Base-by-base conservation (phyloP, 2,888 invertebrate genomes). In the Acrocera orbiculus region DNA sequence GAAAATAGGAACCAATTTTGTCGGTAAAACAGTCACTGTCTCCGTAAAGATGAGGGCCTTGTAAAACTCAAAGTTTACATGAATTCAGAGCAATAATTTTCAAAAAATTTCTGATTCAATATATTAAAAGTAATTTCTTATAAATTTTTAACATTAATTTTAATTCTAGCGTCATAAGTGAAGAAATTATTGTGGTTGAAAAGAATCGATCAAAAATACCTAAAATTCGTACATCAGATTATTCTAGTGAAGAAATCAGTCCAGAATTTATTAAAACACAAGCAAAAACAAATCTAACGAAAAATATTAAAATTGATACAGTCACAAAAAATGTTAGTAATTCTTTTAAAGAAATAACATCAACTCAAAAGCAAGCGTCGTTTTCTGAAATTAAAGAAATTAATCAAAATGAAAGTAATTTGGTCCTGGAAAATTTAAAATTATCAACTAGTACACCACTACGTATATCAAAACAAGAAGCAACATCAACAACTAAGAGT, bases 241-340 rank as follows among this genome's bases (percentile, higher is more conserved):
- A 71, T 47, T 69, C 64, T 4, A 70, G 70, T 4, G 70, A 69
- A 42, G 70, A 70, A 39, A 41, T 42, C 16, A 52, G 51, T 27
- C 53, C 57, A 15, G 51, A 51, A 28, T 42, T 32, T 39, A 39
- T 32, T 35, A 38, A 3, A 46, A 42, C 39, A 37, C 24, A 17
- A 34, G 17, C n/a, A n/a, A n/a, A n/a, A n/a, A n/a, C n/a, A n/a
- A n/a, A n/a, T n/a, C n/a, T n/a, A n/a, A n/a, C n/a, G n/a, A n/a
- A n/a, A n/a, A n/a, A n/a, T n/a, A n/a, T n/a, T n/a, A n/a, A n/a
- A n/a, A n/a, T n/a, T n/a, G n/a, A n/a, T n/a, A n/a, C n/a, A n/a
- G n/a, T n/a, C n/a, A n/a, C n/a, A n/a, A n/a, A n/a, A n/a, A n/a
- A n/a, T n/a, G n/a, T n/a, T n/a, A n/a, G n/a, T n/a, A n/a, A n/a